Base-by-base conservation (phyloP, 2,113 vertebrate genomes). In the Hydrochoerus hydrochaeris region DNA sequence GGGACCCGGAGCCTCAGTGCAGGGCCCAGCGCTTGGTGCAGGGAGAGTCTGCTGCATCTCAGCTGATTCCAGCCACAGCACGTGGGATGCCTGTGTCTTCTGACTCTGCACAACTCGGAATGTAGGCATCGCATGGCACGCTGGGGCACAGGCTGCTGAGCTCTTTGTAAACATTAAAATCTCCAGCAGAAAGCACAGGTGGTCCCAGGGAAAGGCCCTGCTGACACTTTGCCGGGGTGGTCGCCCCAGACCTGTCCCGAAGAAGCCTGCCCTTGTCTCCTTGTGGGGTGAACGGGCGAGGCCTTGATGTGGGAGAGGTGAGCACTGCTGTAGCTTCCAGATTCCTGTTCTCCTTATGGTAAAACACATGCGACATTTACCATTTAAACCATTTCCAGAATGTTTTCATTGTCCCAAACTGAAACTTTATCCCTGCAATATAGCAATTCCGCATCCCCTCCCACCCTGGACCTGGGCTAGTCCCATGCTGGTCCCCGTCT, bases 401-500 rank as follows among this genome's bases (percentile, higher is more conserved):
- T 46, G 14, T 85, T 57, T 71, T 20, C 22, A 26, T 81, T 58
- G 63, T 46, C 28, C 22, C 11, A 49, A 78, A 85, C 32, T 20
- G 26, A 52, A 77, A 65, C 35, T 77, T 35, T n/a, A 19, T 2
- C 7, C 7, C 20, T 24, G 5, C 11, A 4, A 28, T 57, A 54
- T 26, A 77, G 1, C n/a, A 46, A 57, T 28, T 28, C 1, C 35
- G 7, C 35, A 32, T 82, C 28, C 57, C 10, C 38, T 46, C 26
- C 2, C 2, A 1, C 3, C 5, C 26, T 16, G 84, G 19, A 5
- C 62, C 14, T 54, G 28, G 20, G 6, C 7, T n/a, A 30, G 12
- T 46, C 54, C 41, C 35, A 4, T 26, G 65, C 9, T 54, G 1
- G n/a, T 63, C 38, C 46, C 73, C 81, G 52, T 87, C 58, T 91